Base-by-base conservation (phyloP, 2,888 invertebrate genomes). In the Athalia circularis region DNA sequence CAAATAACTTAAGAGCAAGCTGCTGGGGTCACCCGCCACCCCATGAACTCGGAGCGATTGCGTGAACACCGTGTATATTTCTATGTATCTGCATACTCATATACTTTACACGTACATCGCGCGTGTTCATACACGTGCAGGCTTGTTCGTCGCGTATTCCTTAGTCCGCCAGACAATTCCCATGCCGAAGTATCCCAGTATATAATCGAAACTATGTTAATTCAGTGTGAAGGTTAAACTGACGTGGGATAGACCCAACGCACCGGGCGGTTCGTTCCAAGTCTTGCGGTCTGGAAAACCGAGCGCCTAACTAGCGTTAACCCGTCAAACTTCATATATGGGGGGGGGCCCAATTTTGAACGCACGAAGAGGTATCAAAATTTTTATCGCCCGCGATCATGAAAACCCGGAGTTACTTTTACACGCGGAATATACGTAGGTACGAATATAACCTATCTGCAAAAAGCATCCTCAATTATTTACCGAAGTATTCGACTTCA, bases 201-300 rank as follows among this genome's bases (percentile, higher is more conserved):
- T 72, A 72, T 72, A 72, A 72, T 72, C 59, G 13, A 72, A 72
- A 72, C 72, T 59, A 72, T 72, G 72, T 59, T 72, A 59, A 59
- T 72, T 72, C 47, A 57, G 45, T 15, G 47, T 11, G 15, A 11
- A 68, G 54, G 29, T 54, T 54, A 54, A 54, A 54, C n/a, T 6
- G 54, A 54, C 54, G 54, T n/a, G 29, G 29, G 29, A 29, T 29
- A 29, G 29, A 29, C 29, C 29, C 29, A 29, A 29, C 29, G 29
- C 29, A 29, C 29, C 29, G 29, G 29, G 29, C 29, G 29, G 9
- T n/a, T 54, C 54, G 9, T n/a, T 54, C 54, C 7, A 9, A 11
- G 11, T 54, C 54, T 54, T n/a, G 9, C 54, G 9, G 8, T 4
- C 52, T 52, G 2, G 29, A 29, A 29, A 29, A 29, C 29, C 29